Conservation (phyloP, 2,113 vertebrate species). For the Odocoileus hemionus region DNA sequence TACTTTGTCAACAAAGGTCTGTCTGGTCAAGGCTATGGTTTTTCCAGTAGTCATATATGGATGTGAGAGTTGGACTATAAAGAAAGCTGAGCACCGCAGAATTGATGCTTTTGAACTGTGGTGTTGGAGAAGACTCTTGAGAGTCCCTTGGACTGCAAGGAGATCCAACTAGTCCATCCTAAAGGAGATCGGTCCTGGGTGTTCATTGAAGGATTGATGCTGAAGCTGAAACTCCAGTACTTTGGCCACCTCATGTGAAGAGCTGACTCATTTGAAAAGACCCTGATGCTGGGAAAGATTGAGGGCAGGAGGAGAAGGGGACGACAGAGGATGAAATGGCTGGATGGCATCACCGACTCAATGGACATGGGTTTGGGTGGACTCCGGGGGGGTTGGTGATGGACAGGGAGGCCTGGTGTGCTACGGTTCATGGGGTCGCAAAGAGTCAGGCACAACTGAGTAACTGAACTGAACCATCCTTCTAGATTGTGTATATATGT, state of each 20-base stretch:
- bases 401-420: not conserved
- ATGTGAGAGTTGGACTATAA: not conserved
- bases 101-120: not conserved
- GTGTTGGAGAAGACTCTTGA: not conserved
- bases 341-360: not conserved
- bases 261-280: not conserved
- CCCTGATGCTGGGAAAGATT: not conserved
- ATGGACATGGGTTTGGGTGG: not conserved
- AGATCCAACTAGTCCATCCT: not conserved
- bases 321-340: not conserved
- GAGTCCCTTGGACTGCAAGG: not conserved
- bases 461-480: not conserved
- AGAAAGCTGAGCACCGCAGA: not conserved
- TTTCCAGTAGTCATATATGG: not conserved
- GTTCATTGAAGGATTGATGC: not conserved
- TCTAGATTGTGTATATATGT: not conserved
- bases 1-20: not conserved
- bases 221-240: not conserved
- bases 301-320: not conserved
- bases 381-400: not conserved
- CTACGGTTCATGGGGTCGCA: not conserved
- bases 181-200: not conserved
- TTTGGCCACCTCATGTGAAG: not conserved
- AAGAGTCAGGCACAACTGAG: not conserved
- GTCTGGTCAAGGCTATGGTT: not conserved